These are phyloP conservation scores for Leucopternis melanops DNA, from an alignment of 2,113 vertebrate species.

Conservation along the genomic window DNA sequence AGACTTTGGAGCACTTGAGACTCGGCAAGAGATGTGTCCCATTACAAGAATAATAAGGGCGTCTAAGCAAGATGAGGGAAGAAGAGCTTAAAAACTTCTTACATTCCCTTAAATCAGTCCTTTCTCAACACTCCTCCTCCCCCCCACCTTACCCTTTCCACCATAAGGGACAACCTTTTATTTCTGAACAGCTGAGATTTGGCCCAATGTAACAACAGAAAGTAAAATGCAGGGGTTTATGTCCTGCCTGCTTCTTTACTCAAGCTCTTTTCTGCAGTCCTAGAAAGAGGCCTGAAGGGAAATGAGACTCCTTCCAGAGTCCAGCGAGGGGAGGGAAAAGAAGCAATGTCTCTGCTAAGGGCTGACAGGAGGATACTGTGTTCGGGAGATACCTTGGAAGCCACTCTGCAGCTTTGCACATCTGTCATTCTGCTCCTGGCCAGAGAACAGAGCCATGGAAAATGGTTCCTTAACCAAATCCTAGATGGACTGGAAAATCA, in stretches of 20 bases:
- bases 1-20: not conserved
- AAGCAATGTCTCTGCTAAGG: not conserved
- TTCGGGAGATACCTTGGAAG: not conserved
- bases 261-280: not conserved
- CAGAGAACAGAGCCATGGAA: slow-evolving; percentile 11
- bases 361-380: not conserved
- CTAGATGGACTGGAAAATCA: slow-evolving; percentile 38
- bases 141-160: not conserved
- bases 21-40: not conserved
- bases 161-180: not conserved
- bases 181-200: not conserved
- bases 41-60: not conserved
- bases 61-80: not conserved
- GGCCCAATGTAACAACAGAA: not conserved
- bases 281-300: not conserved
- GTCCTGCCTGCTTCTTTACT: not conserved
- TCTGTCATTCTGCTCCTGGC: slow-evolving; percentile 14
- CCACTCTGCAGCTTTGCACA: not conserved
- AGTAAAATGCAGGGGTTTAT: not conserved
- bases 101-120: not conserved
- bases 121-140: not conserved
- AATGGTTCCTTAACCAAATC: slow-evolving; percentile 21
- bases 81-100: not conserved
- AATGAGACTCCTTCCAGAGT: not conserved
- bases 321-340: not conserved